Conservation (phyloP, 2,888 invertebrate genomes). For the Mythimna albipuncta region DNA sequence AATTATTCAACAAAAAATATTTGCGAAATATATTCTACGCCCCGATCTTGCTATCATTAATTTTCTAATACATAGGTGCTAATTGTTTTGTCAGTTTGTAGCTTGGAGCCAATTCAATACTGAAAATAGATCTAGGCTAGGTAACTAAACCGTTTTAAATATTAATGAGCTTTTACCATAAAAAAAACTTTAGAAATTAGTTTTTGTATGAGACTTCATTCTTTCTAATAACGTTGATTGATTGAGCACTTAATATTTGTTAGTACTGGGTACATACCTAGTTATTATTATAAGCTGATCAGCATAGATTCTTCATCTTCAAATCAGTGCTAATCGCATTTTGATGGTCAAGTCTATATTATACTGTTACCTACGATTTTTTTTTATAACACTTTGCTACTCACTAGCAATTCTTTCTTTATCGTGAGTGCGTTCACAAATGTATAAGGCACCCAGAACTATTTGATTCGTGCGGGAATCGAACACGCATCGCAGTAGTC, state of each 20-base stretch:
- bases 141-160: conserved; percentile 43
- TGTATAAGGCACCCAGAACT: too few species aligned
- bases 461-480: too few species aligned
- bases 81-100: conserved; percentile 55
- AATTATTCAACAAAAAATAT: conserved; percentile 14
- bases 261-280: neutral
- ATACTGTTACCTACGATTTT: neutral
- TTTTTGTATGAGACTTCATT: conserved; percentile 18
- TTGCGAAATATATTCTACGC: neutral
- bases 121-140: conserved; percentile 42
- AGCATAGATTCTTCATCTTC: neutral
- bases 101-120: conserved; percentile 39
- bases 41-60: conserved; percentile 38
- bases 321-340: neutral
- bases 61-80: conserved; percentile 34
- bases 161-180: conserved; percentile 22
- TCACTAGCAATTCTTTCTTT: too few species aligned
- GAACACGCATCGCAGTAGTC: too few species aligned
- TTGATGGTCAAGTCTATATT: neutral
- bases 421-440: too few species aligned
- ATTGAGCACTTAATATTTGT: conserved; percentile 28
- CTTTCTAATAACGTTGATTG: conserved; percentile 11
- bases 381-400: neutral
- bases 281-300: neutral
- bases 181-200: conserved; percentile 12